Conservation (phyloP, 2,797 vertebrate species). For the Heliangelus exortis region DNA sequence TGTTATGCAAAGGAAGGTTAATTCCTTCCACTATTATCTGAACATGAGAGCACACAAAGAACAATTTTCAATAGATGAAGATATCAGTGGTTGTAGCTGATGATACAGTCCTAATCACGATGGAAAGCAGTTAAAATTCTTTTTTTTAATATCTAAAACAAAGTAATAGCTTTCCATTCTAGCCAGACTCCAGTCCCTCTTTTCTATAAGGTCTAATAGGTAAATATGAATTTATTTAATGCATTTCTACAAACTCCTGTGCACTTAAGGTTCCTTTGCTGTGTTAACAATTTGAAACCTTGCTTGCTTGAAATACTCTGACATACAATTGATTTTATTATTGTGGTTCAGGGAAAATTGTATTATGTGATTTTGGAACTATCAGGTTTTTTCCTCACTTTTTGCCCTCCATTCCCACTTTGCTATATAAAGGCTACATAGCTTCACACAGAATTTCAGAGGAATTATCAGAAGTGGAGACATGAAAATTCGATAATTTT, state of each 20-base stretch:
- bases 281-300: neutral
- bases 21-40: neutral
- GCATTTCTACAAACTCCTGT: neutral
- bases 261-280: neutral
- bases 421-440: neutral
- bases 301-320: neutral
- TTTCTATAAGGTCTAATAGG: neutral
- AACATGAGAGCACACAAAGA: neutral
- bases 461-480: neutral
- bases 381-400: neutral
- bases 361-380: neutral
- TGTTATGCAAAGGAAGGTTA: neutral
- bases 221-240: neutral
- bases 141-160: neutral
- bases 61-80: neutral
- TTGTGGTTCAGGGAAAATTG: neutral
- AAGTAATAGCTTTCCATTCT: neutral
- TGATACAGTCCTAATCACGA: neutral
- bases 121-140: neutral
- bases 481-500: neutral
- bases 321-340: neutral
- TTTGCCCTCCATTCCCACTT: too few relatives aligned
- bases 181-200: neutral
- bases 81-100: neutral
- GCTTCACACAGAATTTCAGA: neutral